These are phyloP conservation scores for Tuta absoluta DNA, from an alignment of 2,888 invertebrate genomes.

Conservation along the genomic window DNA sequence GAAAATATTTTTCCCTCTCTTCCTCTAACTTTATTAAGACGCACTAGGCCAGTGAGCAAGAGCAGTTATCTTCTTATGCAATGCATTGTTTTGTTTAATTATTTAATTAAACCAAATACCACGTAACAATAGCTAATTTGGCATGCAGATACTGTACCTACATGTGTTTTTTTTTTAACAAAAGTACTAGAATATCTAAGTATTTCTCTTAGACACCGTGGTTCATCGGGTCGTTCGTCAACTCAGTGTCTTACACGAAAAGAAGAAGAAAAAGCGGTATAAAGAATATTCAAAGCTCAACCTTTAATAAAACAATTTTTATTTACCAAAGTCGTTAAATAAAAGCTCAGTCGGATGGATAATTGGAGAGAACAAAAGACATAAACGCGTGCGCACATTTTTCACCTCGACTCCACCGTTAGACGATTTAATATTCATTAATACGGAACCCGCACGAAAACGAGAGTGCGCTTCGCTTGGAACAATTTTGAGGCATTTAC, in stretches of 20 bases:
- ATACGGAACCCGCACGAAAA: slow-evolving; percentile 25
- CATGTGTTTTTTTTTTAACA: neutral
- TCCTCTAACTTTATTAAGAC: slow-evolving; percentile 16
- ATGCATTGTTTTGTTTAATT: slow-evolving; percentile 18
- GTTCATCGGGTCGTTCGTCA: too few species aligned
- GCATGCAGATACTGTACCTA: neutral
- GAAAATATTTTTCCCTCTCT: too few species aligned
- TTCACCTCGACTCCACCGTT: slow-evolving; percentile 36
- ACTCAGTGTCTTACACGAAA: too few species aligned
- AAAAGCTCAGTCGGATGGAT: slow-evolving; percentile 1
- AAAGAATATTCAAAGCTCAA: too few species aligned
- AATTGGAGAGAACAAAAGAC: slow-evolving; percentile 8
- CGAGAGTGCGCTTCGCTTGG: neutral
- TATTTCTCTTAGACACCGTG: too few species aligned
- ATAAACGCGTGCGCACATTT: slow-evolving; percentile 17
- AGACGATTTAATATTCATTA: slow-evolving; percentile 34
- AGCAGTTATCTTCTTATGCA: slow-evolving; percentile 23
- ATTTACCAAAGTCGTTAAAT: neutral
- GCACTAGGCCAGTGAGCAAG: slow-evolving; percentile 30
- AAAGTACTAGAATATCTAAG: too few species aligned
- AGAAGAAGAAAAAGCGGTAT: too few species aligned
- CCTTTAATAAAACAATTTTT: neutral
- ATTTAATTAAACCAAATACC: neutral
- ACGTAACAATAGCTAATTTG: slow-evolving; percentile 1
- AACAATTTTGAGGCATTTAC: neutral